These are phyloP conservation scores for Ischnura elegans DNA, from an alignment of 2,888 invertebrate genomes.

Conservation along the genomic window DNA sequence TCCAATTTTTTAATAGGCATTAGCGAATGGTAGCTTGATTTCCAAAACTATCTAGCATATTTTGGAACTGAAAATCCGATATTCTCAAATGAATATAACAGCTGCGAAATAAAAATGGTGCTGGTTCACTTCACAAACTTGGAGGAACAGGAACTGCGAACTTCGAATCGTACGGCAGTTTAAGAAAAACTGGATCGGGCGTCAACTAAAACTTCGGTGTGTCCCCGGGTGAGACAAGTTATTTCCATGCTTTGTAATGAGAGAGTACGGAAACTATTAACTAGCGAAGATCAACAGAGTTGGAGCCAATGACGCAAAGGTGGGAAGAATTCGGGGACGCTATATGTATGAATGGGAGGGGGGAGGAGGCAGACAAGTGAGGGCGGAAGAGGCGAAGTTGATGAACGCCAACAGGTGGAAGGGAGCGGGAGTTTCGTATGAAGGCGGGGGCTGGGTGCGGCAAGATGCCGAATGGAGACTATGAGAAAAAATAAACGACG, in stretches of 20 bases:
- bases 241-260: background rate
- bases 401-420: constrained; percentile 17
- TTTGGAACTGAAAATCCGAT: background rate
- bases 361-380: background rate
- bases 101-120: background rate
- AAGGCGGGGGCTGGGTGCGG: background rate
- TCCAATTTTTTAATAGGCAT: too few relatives aligned
- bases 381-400: background rate
- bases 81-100: background rate
- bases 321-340: background rate
- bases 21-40: background rate
- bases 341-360: background rate
- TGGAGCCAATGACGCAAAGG: background rate
- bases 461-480: background rate
- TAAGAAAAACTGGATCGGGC: background rate
- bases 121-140: background rate
- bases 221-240: background rate
- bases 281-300: background rate
- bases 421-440: background rate
- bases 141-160: background rate
- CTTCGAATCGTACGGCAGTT: background rate
- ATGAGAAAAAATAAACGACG: too few relatives aligned
- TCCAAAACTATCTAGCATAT: background rate
- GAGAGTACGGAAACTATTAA: background rate
- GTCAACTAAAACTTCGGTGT: background rate